phyloP scores from a whole-genome alignment of 2,888 invertebrate species.

The Phengaris alcon region DNA sequence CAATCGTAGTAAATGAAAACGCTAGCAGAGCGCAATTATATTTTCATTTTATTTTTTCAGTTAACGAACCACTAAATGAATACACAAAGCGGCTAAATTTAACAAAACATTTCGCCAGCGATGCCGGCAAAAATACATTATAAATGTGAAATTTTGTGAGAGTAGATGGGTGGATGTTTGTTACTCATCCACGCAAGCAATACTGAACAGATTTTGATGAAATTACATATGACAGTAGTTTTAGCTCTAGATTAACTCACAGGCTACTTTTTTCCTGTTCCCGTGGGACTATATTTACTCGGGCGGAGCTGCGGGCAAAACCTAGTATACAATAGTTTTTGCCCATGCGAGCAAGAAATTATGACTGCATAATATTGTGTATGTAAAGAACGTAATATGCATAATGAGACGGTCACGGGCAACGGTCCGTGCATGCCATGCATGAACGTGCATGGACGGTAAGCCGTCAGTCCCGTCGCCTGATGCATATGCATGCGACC shows the following conservation, averaged over 20 bases:
- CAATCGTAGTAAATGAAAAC: too few relatives aligned
- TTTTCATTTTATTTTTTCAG: too few relatives aligned
- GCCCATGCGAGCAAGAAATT: background rate
- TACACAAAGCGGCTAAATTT: background rate
- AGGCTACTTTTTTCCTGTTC: too few relatives aligned
- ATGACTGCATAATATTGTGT: background rate
- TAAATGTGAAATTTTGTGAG: background rate
- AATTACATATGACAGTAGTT: too few relatives aligned
- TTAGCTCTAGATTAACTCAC: too few relatives aligned
- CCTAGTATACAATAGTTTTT: background rate
- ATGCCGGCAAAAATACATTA: background rate
- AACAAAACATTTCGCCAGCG: background rate
- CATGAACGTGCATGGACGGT: background rate
- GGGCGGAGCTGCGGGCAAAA: too few relatives aligned
- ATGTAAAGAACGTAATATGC: slow-evolving; percentile 6
- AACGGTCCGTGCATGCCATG: slow-evolving; percentile 2
- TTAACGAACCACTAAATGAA: background rate
- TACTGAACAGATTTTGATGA: too few relatives aligned
- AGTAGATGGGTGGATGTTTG: too few relatives aligned
- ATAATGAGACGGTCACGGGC: background rate
- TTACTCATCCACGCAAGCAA: too few relatives aligned
- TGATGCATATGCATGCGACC: slow-evolving; percentile 1
- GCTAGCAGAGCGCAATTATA: too few relatives aligned
- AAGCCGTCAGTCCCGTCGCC: background rate
- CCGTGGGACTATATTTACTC: too few relatives aligned